Percentiles rank a stretch among this genome's conserved stretches.
phyloP scores from a whole-genome alignment of 2,113 vertebrate species.

The Mobula birostris region DNA sequence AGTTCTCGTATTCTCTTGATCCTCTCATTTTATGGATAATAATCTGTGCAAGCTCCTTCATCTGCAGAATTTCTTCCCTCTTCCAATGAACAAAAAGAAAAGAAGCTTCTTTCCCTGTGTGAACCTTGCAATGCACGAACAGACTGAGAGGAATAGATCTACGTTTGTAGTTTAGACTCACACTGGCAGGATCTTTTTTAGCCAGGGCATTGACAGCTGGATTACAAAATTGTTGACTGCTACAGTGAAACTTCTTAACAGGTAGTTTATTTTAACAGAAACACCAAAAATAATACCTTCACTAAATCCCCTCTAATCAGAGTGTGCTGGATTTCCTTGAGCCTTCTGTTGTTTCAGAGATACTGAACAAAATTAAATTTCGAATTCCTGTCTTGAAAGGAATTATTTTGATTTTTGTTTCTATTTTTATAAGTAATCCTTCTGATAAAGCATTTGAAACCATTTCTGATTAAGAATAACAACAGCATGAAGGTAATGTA shows the following conservation, averaged over 20 bases:
- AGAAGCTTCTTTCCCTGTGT: background rate
- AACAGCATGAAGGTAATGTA: background rate
- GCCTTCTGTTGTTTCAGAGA: background rate
- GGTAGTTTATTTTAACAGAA: background rate
- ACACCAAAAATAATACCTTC: background rate
- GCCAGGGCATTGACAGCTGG: background rate
- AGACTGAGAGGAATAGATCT: background rate
- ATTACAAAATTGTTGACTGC: background rate
- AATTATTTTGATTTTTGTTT: background rate
- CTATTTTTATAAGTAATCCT: background rate
- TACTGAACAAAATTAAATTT: background rate
- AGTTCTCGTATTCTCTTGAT: background rate
- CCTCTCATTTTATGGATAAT: background rate
- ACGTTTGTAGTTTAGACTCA: background rate
- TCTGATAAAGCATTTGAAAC: background rate
- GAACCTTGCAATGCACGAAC: background rate
- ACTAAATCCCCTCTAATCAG: background rate
- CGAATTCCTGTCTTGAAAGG: background rate
- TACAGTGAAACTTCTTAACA: background rate
- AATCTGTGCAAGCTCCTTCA: background rate
- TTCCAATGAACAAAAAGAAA: background rate
- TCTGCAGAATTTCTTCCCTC: background rate
- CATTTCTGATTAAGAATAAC: background rate
- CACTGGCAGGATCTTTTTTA: background rate
- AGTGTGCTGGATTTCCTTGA: background rate